Base-by-base conservation (phyloP, 1,140 invertebrate species). In the Zaprionus tsacasi region DNA sequence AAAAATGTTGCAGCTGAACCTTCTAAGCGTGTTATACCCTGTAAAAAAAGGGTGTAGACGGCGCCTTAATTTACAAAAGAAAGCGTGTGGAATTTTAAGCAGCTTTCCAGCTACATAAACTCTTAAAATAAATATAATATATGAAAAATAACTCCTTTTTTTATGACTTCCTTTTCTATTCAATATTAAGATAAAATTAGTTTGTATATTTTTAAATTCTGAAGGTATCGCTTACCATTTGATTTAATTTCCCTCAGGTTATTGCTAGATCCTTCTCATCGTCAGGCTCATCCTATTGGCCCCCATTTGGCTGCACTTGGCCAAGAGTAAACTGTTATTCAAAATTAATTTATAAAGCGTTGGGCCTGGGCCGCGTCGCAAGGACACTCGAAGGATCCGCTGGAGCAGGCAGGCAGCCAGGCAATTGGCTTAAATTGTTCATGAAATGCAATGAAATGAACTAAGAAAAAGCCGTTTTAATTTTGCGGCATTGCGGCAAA, bases 371-470 rank as follows among this genome's bases (percentile, higher is more conserved):
- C 10, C 45, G 15, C 45, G 56, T 66, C 56, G 55, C 78, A 81
- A 79, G 81, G 80, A 80, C 81, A 76, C 56, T 35, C 15, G 43
- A 43, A 52, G 61, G 61, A 61, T 64, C 15, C 25, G 38, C 21
- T 21, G 21, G 21, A 21, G 21, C 21, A 21, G 21, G 21, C 21
- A 21, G 21, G 21, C 21, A 21, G 21, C 13, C 64, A 45, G 54
- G 69, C 85, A 89, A 88, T 88, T 88, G 85, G 85, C 85, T 88
- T 88, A 88, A 88, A 88, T 88, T 88, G 85, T 90, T 88, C 85
- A 88, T 88, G 85, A 88, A 88, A 85, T 88, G 83, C 85, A 88
- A 88, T 88, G 85, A 88, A 88, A 88, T 73, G 85, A 83, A 88
- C 80, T 89, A 89, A 88, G 85, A 81, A 85, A 88, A 88, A 81